Evolutionary conservation across 2,797 vertebrate genomes (phyloP).

Genomic region (Galago senegalensis): DNA sequence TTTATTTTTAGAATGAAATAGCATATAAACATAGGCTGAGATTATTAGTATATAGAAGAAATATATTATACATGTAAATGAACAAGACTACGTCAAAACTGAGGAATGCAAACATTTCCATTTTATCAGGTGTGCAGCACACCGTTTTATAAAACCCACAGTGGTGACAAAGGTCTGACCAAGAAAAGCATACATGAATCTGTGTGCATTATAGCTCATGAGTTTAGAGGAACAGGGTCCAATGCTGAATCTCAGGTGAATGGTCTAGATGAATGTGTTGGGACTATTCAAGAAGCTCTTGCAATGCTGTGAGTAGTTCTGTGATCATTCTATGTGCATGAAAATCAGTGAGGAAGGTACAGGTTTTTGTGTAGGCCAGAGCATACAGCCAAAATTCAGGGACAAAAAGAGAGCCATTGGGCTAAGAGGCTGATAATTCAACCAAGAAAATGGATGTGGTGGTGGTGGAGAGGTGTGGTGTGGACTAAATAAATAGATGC

Average conservation of each 20-base stretch:
- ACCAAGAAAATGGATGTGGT: background rate
- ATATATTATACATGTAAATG: background rate
- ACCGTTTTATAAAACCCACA: background rate
- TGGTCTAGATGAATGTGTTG: background rate
- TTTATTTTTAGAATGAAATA: background rate
- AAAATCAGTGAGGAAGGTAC: background rate
- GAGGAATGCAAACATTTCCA: background rate
- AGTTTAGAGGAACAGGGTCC: background rate
- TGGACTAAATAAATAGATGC: background rate
- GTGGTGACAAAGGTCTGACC: background rate
- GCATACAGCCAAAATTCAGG: background rate
- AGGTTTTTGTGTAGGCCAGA: accelerated
- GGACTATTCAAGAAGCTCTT: background rate
- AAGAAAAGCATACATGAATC: background rate
- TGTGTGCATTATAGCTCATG: no score
- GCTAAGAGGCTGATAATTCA: accelerated
- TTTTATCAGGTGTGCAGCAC: background rate
- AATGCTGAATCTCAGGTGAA: background rate
- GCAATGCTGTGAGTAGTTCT: accelerated
- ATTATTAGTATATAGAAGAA: no score
- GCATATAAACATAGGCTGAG: background rate
- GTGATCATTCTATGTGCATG: accelerated
- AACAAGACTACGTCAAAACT: background rate
- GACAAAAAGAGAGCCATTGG: background rate
- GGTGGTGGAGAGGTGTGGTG: background rate